phyloP scores from a whole-genome alignment of 2,113 vertebrate genomes.

The Noctilio leporinus region DNA sequence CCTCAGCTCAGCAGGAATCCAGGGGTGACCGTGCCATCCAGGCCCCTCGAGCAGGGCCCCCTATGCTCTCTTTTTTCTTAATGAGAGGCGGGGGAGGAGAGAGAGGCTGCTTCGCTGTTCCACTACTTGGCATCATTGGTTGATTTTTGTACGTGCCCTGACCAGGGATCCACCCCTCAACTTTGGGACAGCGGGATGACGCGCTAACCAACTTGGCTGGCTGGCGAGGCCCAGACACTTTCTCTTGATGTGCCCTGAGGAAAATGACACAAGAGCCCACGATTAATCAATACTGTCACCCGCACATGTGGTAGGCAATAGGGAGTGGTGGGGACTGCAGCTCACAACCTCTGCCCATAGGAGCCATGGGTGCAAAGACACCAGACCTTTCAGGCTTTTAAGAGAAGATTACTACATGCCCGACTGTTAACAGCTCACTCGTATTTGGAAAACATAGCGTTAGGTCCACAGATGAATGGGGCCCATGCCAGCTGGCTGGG shows the following conservation, averaged over 20 bases:
- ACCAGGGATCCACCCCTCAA: no score
- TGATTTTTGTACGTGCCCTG: no score
- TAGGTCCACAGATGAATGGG: rapidly evolving
- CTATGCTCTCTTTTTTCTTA: no score
- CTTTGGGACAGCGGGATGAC: no score
- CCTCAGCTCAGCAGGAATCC: not conserved
- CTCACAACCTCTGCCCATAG: rapidly evolving
- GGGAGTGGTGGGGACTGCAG: not conserved
- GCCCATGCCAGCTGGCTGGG: not conserved
- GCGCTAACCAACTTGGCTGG: no score
- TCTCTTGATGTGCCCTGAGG: not conserved
- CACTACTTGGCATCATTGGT: no score
- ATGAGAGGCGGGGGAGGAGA: no score
- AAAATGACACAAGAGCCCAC: not conserved
- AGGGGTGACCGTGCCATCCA: not conserved
- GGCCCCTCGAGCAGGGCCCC: not conserved
- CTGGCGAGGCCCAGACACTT: not conserved
- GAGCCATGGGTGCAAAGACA: not conserved
- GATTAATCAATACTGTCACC: not conserved
- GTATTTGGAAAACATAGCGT: rapidly evolving
- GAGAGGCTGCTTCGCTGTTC: no score
- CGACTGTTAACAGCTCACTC: not conserved
- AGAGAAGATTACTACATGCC: not conserved
- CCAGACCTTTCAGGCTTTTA: not conserved
- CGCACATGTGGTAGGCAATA: rapidly evolving